Evolutionary conservation across 1,140 invertebrate species (phyloP).

Genomic region (Lanistes nyassanus): DNA sequence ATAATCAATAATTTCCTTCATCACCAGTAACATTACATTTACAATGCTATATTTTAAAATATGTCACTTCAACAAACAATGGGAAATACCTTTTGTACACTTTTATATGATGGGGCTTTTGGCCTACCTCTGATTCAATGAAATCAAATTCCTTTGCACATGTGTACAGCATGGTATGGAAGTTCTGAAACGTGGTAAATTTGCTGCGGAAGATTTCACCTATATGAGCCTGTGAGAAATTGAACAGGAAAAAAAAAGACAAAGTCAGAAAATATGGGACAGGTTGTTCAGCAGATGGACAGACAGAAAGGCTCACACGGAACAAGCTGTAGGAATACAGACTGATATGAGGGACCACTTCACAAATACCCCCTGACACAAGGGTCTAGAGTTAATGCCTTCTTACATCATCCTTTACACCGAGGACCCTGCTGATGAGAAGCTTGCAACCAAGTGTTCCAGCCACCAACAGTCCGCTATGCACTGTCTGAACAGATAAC

Average conservation of each 20-base stretch:
- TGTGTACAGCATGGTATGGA: conserved; percentile 86
- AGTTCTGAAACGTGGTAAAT: conserved; percentile 79
- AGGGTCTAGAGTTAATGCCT: neutral
- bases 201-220: conserved; percentile 82
- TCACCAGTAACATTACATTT: neutral
- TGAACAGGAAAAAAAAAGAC: neutral
- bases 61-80: too few relatives aligned
- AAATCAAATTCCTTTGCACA: conserved; percentile 87
- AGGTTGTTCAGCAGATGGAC: neutral
- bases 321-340: too few relatives aligned
- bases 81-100: too few relatives aligned
- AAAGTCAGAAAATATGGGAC: neutral
- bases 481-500: conserved; percentile 57
- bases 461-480: conserved; percentile 59
- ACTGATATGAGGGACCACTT: too few relatives aligned
- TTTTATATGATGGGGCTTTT: neutral
- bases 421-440: conserved; percentile 65
- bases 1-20: too few relatives aligned
- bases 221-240: conserved; percentile 74
- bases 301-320: too few relatives aligned
- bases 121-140: conserved; percentile 69
- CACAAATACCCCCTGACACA: too few relatives aligned
- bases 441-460: conserved; percentile 68
- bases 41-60: too few relatives aligned
- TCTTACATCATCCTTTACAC: conserved; percentile 73